Evolutionary conservation across 2,888 invertebrate species (phyloP).

Genomic region (Drosophila subquinaria): DNA sequence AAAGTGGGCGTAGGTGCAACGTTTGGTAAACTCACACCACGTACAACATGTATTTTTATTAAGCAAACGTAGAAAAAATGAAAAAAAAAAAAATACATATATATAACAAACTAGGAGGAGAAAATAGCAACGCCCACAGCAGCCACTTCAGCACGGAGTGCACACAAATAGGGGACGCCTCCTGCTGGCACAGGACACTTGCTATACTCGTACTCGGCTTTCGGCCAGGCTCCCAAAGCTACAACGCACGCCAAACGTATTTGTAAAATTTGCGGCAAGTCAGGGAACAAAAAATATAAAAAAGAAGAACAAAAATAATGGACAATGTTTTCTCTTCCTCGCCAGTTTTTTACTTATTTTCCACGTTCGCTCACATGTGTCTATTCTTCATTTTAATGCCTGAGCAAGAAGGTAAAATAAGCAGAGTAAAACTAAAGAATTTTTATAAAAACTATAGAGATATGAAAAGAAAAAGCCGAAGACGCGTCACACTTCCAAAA

Average conservation of each 20-base stretch:
- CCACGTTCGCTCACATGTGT: conserved; percentile 58
- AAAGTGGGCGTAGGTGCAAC: neutral
- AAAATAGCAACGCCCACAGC: conserved; percentile 26
- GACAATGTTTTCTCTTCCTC: conserved; percentile 38
- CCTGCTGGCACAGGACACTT: conserved; percentile 21
- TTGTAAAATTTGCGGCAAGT: conserved; percentile 71
- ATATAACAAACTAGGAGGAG: conserved; percentile 5
- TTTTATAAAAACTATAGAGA: neutral
- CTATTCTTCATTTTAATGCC: conserved; percentile 55
- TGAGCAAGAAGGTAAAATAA: conserved; percentile 35
- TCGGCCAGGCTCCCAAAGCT: conserved; percentile 26
- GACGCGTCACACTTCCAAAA: neutral
- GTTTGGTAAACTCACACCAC: conserved; percentile 43
- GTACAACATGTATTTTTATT: conserved; percentile 81
- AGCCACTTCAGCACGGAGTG: conserved; percentile 50
- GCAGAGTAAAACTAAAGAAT: conserved; percentile 23
- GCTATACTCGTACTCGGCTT: neutral
- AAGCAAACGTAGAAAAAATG: conserved; percentile 56
- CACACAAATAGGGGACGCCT: conserved; percentile 49
- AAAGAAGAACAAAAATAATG: conserved; percentile 18
- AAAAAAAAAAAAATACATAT: conserved; percentile 6
- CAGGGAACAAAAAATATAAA: conserved; percentile 17
- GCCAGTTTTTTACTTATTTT: conserved; percentile 43
- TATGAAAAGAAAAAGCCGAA: neutral
- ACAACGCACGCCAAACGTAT: conserved; percentile 59